A percentile compares a stretch with the other conserved stretches of the same genome.
Evolutionary conservation across 2,888 invertebrate genomes (phyloP).

Genomic region (Alitta virens): DNA sequence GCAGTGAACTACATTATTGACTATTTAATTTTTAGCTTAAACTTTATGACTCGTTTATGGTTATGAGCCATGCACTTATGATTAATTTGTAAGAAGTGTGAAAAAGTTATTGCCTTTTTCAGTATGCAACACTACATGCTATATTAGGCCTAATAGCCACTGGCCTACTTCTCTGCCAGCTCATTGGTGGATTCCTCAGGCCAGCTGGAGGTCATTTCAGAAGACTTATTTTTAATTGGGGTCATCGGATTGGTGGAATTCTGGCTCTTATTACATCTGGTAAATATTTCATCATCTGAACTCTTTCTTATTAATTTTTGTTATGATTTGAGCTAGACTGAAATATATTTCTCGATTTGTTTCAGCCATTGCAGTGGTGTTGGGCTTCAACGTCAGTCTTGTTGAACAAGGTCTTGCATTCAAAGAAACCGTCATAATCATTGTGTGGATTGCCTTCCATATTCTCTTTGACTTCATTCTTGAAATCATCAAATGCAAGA

Average conservation of each 20-base stretch:
- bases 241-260: slow-evolving; percentile 86
- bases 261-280: slow-evolving; percentile 61
- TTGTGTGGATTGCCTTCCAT: slow-evolving; percentile 32
- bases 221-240: slow-evolving; percentile 85
- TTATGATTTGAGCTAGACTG: no score
- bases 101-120: no score
- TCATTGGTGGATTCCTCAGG: slow-evolving; percentile 64
- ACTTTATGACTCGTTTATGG: no score
- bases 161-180: slow-evolving; percentile 29
- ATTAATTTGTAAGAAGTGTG: no score
- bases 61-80: no score
- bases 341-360: background rate
- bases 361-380: slow-evolving; percentile 33
- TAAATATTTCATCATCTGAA: slow-evolving; percentile 11
- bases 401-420: slow-evolving; percentile 28
- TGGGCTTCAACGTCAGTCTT: slow-evolving; percentile 32
- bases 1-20: no score
- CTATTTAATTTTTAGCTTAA: no score
- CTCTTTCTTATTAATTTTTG: background rate
- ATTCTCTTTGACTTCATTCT: slow-evolving; percentile 34
- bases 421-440: slow-evolving; percentile 32
- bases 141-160: slow-evolving; percentile 35
- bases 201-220: slow-evolving; percentile 79
- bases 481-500: slow-evolving; percentile 29
- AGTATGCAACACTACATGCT: slow-evolving; percentile 30